Percentiles rank a stretch among this genome's conserved stretches.
These are phyloP conservation scores for Eublepharis macularius DNA, from an alignment of 2,113 vertebrate genomes.

Conservation along the genomic window DNA sequence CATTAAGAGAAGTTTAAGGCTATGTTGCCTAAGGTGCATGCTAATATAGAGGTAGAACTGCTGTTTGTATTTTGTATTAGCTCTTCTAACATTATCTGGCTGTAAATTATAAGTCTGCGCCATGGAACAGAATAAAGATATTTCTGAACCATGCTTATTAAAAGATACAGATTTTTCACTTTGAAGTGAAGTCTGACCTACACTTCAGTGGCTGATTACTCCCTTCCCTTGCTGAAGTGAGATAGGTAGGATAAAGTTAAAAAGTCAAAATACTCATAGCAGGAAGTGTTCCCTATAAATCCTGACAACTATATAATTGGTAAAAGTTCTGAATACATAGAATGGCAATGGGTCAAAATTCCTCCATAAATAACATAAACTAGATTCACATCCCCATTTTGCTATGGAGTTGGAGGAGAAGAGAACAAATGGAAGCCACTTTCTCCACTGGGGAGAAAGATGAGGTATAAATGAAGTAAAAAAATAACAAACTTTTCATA, in stretches of 20 bases:
- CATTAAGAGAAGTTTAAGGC: conserved; percentile 81
- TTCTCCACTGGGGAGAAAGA: too few relatives aligned
- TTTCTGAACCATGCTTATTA: conserved; percentile 66
- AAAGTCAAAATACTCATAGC: background rate
- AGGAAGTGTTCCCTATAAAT: background rate
- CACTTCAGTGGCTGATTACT: conserved; percentile 2
- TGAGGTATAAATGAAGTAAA: too few relatives aligned
- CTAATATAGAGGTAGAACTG: conserved; percentile 74
- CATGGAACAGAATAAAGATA: conserved; percentile 80
- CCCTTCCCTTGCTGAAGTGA: conserved; percentile 20
- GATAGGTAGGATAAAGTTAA: background rate
- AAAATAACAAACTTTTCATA: fast-evolving
- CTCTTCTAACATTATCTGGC: conserved; percentile 80
- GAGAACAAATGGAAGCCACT: background rate
- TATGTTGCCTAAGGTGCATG: conserved; percentile 87
- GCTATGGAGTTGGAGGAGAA: too few relatives aligned
- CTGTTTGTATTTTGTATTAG: conserved; percentile 78
- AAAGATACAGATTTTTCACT: conserved; percentile 72
- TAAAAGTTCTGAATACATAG: background rate
- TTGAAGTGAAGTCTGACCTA: conserved; percentile 33
- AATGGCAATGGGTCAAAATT: background rate
- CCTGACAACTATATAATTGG: background rate
- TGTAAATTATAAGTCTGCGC: conserved; percentile 85
- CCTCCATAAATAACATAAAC: too few relatives aligned
- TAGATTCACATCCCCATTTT: too few relatives aligned